Evolutionary conservation across 2,888 invertebrate genomes (phyloP).

Genomic region (Frankliniella fusca): DNA sequence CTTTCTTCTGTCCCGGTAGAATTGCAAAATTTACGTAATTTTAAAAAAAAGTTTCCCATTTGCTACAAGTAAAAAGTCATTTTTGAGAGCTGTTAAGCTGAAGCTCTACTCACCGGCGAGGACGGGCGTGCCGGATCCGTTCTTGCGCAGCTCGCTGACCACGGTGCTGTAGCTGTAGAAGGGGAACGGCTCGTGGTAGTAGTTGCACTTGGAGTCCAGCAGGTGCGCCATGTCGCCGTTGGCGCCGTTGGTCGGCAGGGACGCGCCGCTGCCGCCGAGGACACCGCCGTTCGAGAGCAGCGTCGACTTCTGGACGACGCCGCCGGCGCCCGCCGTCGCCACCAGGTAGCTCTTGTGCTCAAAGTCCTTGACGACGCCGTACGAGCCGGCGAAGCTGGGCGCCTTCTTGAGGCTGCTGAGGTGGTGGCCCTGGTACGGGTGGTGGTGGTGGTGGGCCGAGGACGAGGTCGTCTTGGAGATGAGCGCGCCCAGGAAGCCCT

Average conservation of each 20-base stretch:
- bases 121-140: conserved; percentile 39
- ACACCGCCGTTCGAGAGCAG: conserved; percentile 44
- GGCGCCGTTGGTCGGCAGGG: conserved; percentile 36
- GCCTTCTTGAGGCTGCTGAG: conserved; percentile 21
- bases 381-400: conserved; percentile 43
- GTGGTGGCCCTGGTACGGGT: conserved; percentile 39
- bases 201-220: conserved; percentile 56
- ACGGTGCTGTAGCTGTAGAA: conserved; percentile 74
- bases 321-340: background rate
- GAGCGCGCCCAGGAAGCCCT: conserved; percentile 68
- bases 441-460: conserved; percentile 40
- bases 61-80: no score
- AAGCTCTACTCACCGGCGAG: conserved; percentile 39
- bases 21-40: no score
- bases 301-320: conserved; percentile 12
- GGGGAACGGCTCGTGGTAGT: conserved; percentile 74
- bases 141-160: conserved; percentile 60
- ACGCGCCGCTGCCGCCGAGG: conserved; percentile 50
- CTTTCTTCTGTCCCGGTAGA: no score
- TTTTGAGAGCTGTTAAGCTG: no score
- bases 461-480: conserved; percentile 56
- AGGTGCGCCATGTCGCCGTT: conserved; percentile 43
- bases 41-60: no score
- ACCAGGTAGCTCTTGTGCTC: conserved; percentile 24
- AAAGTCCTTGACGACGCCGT: conserved; percentile 42